These are phyloP conservation scores for Virgularia gustaviana DNA, from an alignment of 92 coral and sea anemone genomes.

Conservation along the genomic window DNA sequence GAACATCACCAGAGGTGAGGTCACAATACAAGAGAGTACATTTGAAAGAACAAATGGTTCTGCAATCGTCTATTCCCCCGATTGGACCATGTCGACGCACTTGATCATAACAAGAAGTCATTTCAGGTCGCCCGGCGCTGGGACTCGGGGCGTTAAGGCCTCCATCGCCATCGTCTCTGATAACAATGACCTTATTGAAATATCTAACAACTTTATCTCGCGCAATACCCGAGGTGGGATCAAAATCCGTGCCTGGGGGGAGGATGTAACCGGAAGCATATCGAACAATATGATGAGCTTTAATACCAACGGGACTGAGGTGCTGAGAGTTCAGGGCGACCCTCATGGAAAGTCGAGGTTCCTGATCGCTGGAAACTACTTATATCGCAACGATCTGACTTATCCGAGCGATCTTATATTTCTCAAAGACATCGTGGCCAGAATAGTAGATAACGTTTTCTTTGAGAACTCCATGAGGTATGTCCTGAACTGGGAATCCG, in stretches of 20 bases:
- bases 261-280: neutral
- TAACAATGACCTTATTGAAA: neutral
- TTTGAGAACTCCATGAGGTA: slow-evolving; percentile 13
- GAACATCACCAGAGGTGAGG: no score
- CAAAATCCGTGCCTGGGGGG: neutral
- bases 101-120: neutral
- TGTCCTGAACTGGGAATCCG: neutral
- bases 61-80: neutral
- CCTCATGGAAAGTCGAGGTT: no score
- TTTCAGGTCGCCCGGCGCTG: neutral
- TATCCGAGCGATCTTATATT: neutral
- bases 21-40: no score
- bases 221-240: neutral
- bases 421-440: neutral
- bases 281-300: neutral
- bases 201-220: neutral
- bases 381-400: slow-evolving; percentile 3
- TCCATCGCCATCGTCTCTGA: neutral
- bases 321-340: no score
- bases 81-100: neutral
- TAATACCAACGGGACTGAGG: neutral
- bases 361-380: slow-evolving; percentile 22
- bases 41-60: neutral
- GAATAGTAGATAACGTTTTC: slow-evolving; percentile 6
- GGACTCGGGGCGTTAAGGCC: neutral